Evolutionary conservation across 2,888 invertebrate species (phyloP), one percentile per base, ranked within the genome.

Genomic region (Zelleria hepariella): DNA sequence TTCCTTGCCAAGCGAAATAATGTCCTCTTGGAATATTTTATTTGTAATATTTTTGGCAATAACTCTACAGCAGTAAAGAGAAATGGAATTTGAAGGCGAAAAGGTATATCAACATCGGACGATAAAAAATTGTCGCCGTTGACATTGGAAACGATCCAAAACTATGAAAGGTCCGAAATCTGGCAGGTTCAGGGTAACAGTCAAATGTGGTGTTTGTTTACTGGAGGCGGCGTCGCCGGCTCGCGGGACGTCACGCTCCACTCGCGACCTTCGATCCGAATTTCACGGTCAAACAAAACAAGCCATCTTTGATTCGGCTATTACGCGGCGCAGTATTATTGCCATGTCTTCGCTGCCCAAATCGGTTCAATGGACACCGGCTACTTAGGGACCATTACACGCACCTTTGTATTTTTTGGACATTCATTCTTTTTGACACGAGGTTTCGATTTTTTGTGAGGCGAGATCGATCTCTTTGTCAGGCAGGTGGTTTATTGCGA

Each of bases 251-350:
- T 78, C 79, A 78, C 78, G 82, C 80, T 74, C 80, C 73, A 72
- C 71, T 20, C 23, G 42, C 15, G 56, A 60, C 58, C 62, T 60
- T 62, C 59, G 75, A 75, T 75, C 72, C 74, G 75, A 80, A 83
- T 85, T 86, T 83, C 82, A 84, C 78, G 83, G 84, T 78, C 80
- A 86, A 81, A 83, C 75, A 78, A 86, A 81, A 83, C 75, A 78
- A 74, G 73, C 75, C 67, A 75, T 77, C 74, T 80, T 79, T 74
- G 78, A 82, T 82, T 75, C 75, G 77, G 77, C 75, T 75, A 78
- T 80, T 77, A 78, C 72, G 70, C 69, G 69, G 68, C 32, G 15
- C 69, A 73, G 47, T 27, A 53, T 42, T 58, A 58, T 58, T 58
- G 58, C 67, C 78, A 66, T 42, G n/a, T n/a, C n/a, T n/a, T 70